Percentiles rank a stretch among this genome's conserved stretches.
phyloP scores from a whole-genome alignment of 2,888 invertebrate species.

The Hirudinaria manillensis region DNA sequence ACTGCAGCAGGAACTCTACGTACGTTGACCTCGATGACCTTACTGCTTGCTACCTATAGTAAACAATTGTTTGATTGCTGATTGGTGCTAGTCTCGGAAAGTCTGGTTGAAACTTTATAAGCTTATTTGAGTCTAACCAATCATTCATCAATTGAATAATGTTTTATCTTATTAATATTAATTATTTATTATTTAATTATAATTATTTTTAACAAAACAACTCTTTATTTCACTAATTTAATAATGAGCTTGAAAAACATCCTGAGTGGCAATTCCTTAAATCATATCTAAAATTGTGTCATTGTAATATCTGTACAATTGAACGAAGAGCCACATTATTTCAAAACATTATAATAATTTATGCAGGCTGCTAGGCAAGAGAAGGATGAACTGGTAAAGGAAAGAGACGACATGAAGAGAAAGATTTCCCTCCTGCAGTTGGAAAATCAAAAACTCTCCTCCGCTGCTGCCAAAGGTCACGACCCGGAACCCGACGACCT shows the following conservation, averaged over 20 bases:
- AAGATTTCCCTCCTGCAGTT: slow-evolving; percentile 17
- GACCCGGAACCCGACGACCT: background rate
- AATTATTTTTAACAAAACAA: too few relatives aligned
- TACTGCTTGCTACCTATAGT: background rate
- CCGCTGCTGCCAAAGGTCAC: background rate
- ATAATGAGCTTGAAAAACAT: too few relatives aligned
- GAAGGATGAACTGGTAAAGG: slow-evolving; percentile 13
- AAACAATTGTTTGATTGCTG: too few relatives aligned
- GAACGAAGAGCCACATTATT: too few relatives aligned
- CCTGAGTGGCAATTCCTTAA: too few relatives aligned
- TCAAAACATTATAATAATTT: background rate
- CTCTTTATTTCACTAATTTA: too few relatives aligned
- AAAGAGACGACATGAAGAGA: slow-evolving; percentile 15
- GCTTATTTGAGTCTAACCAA: background rate
- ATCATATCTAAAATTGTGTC: too few relatives aligned
- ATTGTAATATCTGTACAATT: too few relatives aligned
- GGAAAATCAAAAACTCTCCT: slow-evolving; percentile 23
- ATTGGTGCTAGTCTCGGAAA: too few relatives aligned
- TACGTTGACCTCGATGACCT: background rate
- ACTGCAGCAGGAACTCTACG: slow-evolving; percentile 31
- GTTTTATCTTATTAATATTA: background rate
- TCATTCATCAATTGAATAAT: background rate
- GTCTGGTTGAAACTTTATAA: too few relatives aligned
- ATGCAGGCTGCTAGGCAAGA: slow-evolving; percentile 16
- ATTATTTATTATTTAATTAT: too few relatives aligned